Conservation (phyloP, 2,797 vertebrate species). For the Knipowitschia caucasica region DNA sequence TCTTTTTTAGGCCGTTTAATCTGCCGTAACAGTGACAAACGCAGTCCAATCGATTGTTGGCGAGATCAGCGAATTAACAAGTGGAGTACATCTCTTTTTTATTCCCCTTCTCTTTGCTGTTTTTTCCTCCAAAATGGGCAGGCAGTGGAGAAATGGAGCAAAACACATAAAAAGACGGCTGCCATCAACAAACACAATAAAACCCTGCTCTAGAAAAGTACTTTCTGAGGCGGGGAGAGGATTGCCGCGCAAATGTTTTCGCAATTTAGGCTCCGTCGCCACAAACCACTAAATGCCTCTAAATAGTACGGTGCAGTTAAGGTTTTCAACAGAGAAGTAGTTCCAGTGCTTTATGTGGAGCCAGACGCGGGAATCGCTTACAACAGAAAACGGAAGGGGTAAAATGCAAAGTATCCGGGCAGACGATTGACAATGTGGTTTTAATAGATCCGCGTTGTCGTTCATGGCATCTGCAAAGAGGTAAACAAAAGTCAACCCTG, state of each 20-base stretch:
- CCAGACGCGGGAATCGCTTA: constrained; percentile 54
- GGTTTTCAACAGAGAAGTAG: constrained; percentile 67
- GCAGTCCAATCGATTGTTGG: constrained; percentile 71
- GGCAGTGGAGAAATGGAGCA: constrained; percentile 73
- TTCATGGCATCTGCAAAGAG: constrained; percentile 54
- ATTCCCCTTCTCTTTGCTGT: constrained; percentile 31
- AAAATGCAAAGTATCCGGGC: constrained; percentile 60
- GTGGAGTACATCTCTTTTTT: constrained; percentile 52
- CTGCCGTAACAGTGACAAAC: constrained; percentile 66
- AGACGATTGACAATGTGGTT: constrained; percentile 65
- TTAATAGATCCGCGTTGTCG: constrained; percentile 56
- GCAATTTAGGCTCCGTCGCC: constrained; percentile 74
- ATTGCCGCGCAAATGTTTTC: constrained; percentile 75
- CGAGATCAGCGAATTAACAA: constrained; percentile 75
- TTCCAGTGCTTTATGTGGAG: constrained; percentile 61
- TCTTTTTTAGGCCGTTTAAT: constrained; percentile 69
- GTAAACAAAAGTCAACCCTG: constrained; percentile 62
- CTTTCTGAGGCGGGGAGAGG: constrained; percentile 62
- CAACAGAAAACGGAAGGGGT: constrained; percentile 30
- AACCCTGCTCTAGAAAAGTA: constrained; percentile 73
- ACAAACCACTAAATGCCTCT: constrained; percentile 76
- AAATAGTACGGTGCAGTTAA: constrained; percentile 74
- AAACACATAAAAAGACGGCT: constrained; percentile 74
- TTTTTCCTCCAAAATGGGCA: constrained; percentile 61
- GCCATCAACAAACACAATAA: constrained; percentile 76